Conservation (phyloP, 1,140 invertebrate species). For the Melanaphis sacchari region DNA sequence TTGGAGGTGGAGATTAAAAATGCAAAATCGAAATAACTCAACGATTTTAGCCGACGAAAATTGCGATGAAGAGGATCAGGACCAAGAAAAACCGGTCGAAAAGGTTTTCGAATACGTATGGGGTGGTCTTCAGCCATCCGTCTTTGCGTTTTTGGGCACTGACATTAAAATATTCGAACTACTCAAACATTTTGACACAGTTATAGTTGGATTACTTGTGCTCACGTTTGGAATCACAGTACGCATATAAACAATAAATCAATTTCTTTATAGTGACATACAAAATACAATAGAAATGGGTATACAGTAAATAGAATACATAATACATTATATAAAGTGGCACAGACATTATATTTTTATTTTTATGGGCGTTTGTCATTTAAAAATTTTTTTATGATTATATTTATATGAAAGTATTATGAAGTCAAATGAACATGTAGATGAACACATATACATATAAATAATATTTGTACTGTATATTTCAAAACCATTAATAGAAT, state of each 20-base stretch:
- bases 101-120: conserved; percentile 64
- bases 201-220: conserved; percentile 32
- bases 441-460: neutral
- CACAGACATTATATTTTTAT: too few relatives aligned
- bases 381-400: too few relatives aligned
- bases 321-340: too few relatives aligned
- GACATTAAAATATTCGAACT: conserved; percentile 67
- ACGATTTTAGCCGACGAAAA: neutral
- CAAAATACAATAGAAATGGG: neutral
- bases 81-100: conserved; percentile 66
- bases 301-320: neutral
- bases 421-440: neutral
- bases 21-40: neutral
- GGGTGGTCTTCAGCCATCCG: conserved; percentile 73
- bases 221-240: conserved; percentile 48
- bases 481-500: too few relatives aligned
- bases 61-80: neutral
- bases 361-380: too few relatives aligned
- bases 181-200: neutral
- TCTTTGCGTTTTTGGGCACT: conserved; percentile 75
- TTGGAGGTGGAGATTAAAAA: conserved; percentile 63
- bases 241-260: neutral
- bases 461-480: too few relatives aligned
- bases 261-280: neutral
- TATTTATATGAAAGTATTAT: too few relatives aligned